phyloP scores from a whole-genome alignment of 2,797 vertebrate species.

The Megalops cyprinoides region DNA sequence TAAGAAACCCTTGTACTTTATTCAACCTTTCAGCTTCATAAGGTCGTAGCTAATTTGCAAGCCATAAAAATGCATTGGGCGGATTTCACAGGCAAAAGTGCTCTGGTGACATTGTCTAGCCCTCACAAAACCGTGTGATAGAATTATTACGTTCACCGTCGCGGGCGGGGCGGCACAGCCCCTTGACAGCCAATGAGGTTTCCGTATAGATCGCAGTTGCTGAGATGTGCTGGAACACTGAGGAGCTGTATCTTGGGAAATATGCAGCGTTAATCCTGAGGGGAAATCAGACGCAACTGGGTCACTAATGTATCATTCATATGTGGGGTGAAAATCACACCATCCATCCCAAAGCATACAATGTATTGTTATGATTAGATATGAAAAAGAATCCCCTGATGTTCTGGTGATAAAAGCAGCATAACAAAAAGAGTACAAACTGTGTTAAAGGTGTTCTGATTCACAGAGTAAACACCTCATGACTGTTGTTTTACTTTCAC shows the following conservation, averaged over 20 bases:
- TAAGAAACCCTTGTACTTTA: slow-evolving; percentile 60
- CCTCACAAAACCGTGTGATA: slow-evolving; percentile 67
- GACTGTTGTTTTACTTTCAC: no score
- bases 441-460: not conserved
- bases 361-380: not conserved
- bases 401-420: not conserved
- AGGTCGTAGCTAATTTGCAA: slow-evolving; percentile 76
- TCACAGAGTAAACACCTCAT: not conserved
- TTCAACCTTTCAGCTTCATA: slow-evolving; percentile 69
- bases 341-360: not conserved
- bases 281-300: not conserved
- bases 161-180: slow-evolving; percentile 37
- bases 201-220: slow-evolving; percentile 43
- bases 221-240: slow-evolving; percentile 28
- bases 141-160: slow-evolving; percentile 71
- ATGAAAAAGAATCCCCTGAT: not conserved
- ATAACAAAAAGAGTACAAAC: not conserved
- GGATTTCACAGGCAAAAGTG: slow-evolving; percentile 59
- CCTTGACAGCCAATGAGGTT: slow-evolving; percentile 25
- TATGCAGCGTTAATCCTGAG: slow-evolving; percentile 40
- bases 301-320: not conserved
- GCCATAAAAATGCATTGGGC: slow-evolving; percentile 69
- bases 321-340: not conserved
- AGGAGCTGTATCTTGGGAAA: slow-evolving; percentile 47
- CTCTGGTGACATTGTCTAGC: slow-evolving; percentile 67